Evolutionary conservation across 2,888 invertebrate species (phyloP), one percentile per base, ranked within the genome.

Genomic region (Pegoplata infirma): DNA sequence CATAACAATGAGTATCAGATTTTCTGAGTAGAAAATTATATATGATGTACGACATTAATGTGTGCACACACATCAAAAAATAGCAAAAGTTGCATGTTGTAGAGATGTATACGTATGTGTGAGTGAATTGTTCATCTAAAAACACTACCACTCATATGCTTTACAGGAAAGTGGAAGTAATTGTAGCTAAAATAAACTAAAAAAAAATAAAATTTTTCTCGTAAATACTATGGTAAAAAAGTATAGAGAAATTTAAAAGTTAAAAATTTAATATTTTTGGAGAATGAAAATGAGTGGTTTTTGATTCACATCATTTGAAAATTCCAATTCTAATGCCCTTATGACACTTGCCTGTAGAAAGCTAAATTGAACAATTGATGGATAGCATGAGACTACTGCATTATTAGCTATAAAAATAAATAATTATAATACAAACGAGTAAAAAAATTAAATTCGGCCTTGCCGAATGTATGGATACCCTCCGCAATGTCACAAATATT

Each of bases 1-100:
- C 14, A 40, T 10, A 5, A 53, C 16, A n/a, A 8, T 55, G 32
- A 16, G 2, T 16, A 14, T 1, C 17, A 7, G 16, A 14, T 32
- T 21, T 53, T 53, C 17, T n/a, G 6, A 56, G 25, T 64, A 16
- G 51, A 32, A 32, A 28, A 32, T 32, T 32, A 12, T 32, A 32
- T 58, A 21, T 69, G 67, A 72, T 77, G 67, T 63, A 56, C 51
- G 44, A 67, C 61, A 63, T 63, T 67, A 63, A 58, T 58, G 63
- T 67, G 16, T 46, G 44, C 56, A 63, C 67, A 68, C 56, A 56
- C 55, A 55, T 32, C 2, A n/a, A 17, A 3, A 32, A n/a, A n/a
- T n/a, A 67, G 36, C 2, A 17, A 49, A 64, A 36, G n/a, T 49
- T 49, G 64, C 63, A 56, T 23, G 56, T 40, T 40, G 25, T 56